Base-by-base conservation (phyloP, 1,140 invertebrate genomes). In the Philopotamus ludificatus region DNA sequence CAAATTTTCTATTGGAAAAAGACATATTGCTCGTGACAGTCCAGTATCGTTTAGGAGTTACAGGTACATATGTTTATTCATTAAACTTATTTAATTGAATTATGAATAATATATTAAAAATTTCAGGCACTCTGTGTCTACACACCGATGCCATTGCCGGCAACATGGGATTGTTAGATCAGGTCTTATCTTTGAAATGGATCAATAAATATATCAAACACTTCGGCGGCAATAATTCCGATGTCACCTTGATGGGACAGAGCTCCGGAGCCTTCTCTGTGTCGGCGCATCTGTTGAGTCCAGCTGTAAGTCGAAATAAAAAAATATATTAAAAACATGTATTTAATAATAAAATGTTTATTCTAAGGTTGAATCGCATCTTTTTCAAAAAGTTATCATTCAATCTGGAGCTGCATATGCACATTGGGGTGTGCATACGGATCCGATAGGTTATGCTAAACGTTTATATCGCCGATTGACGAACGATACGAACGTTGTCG, bases 201-300 rank as follows among this genome's bases (percentile, higher is more conserved):
- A 42, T 71, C 20, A 42, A 63, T 47, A 47, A 65, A 9, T 57
- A 71, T 26, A 71, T 71, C 39, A 25, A 50, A 22, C 12, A 50
- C 28, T 71, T 71, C 49, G 67, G 66, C 22, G 69, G 69, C 9
- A 53, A 71, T 59, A 42, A 45, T 2, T 44, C 53, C 2, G 34
- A 49, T 16, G 67, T 71, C 7, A 71, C 69, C 20, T 51, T 71
- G n/a, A 49, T 53, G 26, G 69, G 69, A 28, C 49, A 51, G 45
- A 65, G 61, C 62, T 55, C 69, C 15, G 69, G 69, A 21, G 62
- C 18, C 18, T 47, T 34, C 4, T 71, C 70, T 7, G 63, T 74
- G 0, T 73, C 73, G 18, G 22, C 68, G 1, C 50, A 77, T 12
- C 42, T 75, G 2, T 15, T 76, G 2, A 77, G 75, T 65, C 76